Base-by-base conservation (phyloP, 2,888 invertebrate species). In the Isotomurus palustris region DNA sequence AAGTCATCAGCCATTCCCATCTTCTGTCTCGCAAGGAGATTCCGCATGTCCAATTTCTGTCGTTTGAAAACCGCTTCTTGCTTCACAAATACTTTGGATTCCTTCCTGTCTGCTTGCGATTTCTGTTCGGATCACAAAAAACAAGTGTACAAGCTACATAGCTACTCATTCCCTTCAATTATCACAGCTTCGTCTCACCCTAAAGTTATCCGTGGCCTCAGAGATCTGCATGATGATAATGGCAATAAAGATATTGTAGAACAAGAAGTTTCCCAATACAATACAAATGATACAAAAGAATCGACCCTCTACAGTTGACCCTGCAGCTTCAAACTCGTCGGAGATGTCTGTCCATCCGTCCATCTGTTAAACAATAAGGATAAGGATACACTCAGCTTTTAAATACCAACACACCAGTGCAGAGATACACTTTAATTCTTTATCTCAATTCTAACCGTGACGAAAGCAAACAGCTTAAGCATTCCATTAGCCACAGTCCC, bases 151-250 rank as follows among this genome's bases (percentile, higher is more conserved):
- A 40, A 6, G 8, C 17, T 40, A 17, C 17, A 40, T 8, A n/a
- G n/a, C n/a, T n/a, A n/a, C 12, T 17, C 19, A 14, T 14, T 40
- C 40, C 12, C 12, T 40, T 40, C 19, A 14, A 40, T 14, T 40
- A 14, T 14, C 12, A 14, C 17, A 40, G n/a, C n/a, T n/a, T n/a
- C n/a, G n/a, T n/a, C n/a, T n/a, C n/a, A 68, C 68, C 28, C 70
- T 32, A 21, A 66, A 67, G 2, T 56, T 45, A 24, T 70, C 70
- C 2, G 70, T 68, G 8, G 68, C 68, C 35, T 70, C 70, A 4
- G 68, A 68, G 50, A 70, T 70, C 32, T 70, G 68, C 64, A 70
- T 61, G 41, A 70, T 70, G 50, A 70, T 70, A 32, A 70, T 70
- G n/a, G 68, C 70, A 53, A 70, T 67, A 50, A 70, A 70, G 38